These are phyloP conservation scores for Xyliphius kryptos DNA, from an alignment of 2,113 vertebrate genomes.

Conservation along the genomic window DNA sequence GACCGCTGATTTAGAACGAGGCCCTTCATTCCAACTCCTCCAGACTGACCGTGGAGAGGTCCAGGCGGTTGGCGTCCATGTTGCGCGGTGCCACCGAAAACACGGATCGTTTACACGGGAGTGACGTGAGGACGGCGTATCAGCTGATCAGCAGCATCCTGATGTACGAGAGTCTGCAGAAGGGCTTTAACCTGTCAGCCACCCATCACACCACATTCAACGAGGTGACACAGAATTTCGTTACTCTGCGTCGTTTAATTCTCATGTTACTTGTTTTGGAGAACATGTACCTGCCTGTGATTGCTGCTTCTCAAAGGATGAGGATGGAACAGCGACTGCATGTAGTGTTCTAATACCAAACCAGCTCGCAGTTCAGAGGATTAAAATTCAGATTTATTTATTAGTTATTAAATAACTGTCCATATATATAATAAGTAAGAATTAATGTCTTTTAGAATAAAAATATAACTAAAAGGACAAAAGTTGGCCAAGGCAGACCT, in stretches of 20 bases:
- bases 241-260: not conserved
- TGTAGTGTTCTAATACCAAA: no score
- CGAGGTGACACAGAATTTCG: constrained; percentile 56
- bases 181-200: constrained; percentile 77
- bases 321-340: no score
- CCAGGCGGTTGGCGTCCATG: constrained; percentile 54
- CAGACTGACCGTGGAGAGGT: constrained; percentile 60
- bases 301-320: no score
- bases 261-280: not conserved
- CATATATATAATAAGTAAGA: no score
- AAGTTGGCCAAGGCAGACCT: no score
- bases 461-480: no score
- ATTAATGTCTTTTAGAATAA: no score
- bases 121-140: constrained; percentile 72
- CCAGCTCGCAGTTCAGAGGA: no score
- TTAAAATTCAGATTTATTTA: no score
- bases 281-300: no score
- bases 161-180: constrained; percentile 69
- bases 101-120: constrained; percentile 59
- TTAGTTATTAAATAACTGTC: no score
- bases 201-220: constrained; percentile 73
- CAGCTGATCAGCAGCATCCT: constrained; percentile 69
- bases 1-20: constrained; percentile 62
- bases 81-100: constrained; percentile 67
- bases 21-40: constrained; percentile 69